These are phyloP conservation scores for Drosophila orosa DNA, from an alignment of 1,140 invertebrate genomes.

Conservation along the genomic window DNA sequence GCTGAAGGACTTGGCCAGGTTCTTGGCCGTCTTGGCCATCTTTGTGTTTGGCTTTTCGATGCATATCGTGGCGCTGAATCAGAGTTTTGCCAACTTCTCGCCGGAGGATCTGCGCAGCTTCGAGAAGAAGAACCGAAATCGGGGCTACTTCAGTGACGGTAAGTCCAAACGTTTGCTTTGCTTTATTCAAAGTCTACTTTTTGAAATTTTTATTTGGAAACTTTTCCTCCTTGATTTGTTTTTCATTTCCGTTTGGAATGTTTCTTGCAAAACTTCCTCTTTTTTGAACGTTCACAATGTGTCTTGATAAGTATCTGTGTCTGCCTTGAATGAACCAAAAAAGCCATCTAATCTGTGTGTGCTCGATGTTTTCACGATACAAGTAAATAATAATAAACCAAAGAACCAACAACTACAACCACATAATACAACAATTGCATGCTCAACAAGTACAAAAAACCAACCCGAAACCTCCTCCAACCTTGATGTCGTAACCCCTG, in stretches of 20 bases:
- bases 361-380: slow-evolving; percentile 74
- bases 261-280: slow-evolving; percentile 63
- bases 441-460: slow-evolving; percentile 79
- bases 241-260: slow-evolving; percentile 58
- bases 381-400: slow-evolving; percentile 49
- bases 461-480: slow-evolving; percentile 42
- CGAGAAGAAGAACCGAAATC: slow-evolving; percentile 84
- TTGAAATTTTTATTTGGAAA: slow-evolving; percentile 20
- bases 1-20: slow-evolving; percentile 96
- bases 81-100: slow-evolving; percentile 91
- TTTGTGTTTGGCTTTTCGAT: slow-evolving; percentile 99
- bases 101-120: slow-evolving; percentile 86
- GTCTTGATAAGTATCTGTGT: slow-evolving; percentile 84
- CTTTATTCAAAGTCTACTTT: slow-evolving; percentile 50
- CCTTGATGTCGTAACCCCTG: slow-evolving; percentile 72
- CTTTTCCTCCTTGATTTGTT: slow-evolving; percentile 10
- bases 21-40: slow-evolving; percentile 97
- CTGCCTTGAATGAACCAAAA: slow-evolving; percentile 71
- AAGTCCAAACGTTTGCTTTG: slow-evolving; percentile 84
- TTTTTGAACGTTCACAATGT: slow-evolving; percentile 65
- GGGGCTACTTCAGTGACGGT: slow-evolving; percentile 90
- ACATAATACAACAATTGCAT: slow-evolving; percentile 81
- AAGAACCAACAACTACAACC: slow-evolving; percentile 70
- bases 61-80: slow-evolving; percentile 97
- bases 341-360: slow-evolving; percentile 58